A percentile compares a stretch with the other conserved stretches of the same genome.
Evolutionary conservation across 2,113 vertebrate genomes (phyloP).

Genomic region (Todiramphus saurophagus): DNA sequence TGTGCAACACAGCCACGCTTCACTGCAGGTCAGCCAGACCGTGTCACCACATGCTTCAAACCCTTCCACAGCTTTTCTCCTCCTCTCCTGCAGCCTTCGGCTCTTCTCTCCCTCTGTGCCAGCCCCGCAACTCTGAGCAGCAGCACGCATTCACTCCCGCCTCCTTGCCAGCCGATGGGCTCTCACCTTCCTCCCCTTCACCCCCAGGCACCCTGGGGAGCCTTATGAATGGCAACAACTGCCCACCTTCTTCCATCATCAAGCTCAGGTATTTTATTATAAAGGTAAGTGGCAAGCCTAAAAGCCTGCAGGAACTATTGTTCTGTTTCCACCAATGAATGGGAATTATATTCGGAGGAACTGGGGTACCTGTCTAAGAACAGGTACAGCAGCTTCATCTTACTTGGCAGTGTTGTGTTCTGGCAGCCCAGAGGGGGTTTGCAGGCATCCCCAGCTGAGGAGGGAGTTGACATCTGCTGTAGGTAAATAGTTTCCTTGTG

Average conservation of each 20-base stretch:
- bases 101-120: background rate
- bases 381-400: background rate
- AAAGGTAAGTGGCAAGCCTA: background rate
- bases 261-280: background rate
- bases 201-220: accelerated
- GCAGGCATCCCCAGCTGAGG: background rate
- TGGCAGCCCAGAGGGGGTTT: background rate
- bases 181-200: background rate
- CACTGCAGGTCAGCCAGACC: background rate
- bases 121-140: background rate
- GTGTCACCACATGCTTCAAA: background rate
- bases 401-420: background rate
- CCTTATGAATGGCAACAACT: background rate
- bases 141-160: background rate
- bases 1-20: background rate
- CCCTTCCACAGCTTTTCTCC: background rate
- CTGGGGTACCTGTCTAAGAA: background rate
- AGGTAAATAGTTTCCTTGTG: background rate
- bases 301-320: background rate
- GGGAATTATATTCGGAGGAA: background rate
- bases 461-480: background rate
- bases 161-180: accelerated
- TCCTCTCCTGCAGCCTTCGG: background rate
- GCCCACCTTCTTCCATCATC: background rate
- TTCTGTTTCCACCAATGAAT: background rate